Conservation (phyloP, 2,113 vertebrate species). For the Scomber scombrus region DNA sequence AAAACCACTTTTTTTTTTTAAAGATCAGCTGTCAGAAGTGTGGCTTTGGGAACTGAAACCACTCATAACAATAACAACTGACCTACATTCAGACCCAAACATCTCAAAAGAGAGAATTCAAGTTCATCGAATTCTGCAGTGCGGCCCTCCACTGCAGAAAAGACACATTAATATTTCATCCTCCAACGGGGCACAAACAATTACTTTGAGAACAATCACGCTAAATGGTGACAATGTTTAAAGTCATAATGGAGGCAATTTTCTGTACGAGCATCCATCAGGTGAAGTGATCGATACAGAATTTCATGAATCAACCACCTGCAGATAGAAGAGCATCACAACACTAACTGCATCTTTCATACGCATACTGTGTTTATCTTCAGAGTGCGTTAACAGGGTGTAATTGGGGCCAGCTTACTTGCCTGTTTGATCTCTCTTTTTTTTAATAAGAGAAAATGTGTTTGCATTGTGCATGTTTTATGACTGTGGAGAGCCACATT, state of each 20-base stretch:
- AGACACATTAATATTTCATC: slow-evolving; percentile 39
- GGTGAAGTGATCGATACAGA: slow-evolving; percentile 3
- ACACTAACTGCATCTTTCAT: neutral
- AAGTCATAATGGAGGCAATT: slow-evolving; percentile 12
- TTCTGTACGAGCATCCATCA: neutral
- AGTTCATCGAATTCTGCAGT: neutral
- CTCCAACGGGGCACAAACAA: slow-evolving; percentile 13
- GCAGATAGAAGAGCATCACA: neutral
- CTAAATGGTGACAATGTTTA: slow-evolving; percentile 4
- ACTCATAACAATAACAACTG: neutral
- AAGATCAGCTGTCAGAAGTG: neutral
- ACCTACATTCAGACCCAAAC: slow-evolving; percentile 30
- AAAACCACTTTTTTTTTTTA: neutral
- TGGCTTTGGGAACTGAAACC: slow-evolving; percentile 2
- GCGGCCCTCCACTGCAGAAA: slow-evolving; percentile 2
- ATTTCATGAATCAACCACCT: neutral
- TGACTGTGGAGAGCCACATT: slow-evolving; percentile 22
- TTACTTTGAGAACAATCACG: neutral
- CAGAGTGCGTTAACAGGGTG: neutral
- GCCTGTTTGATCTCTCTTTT: neutral
- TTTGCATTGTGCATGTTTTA: neutral
- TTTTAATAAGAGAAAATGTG: neutral
- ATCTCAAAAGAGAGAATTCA: slow-evolving; percentile 20
- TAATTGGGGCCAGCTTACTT: neutral
- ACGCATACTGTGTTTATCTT: neutral